These are phyloP conservation scores for Protobothrops mucrosquamatus DNA, from an alignment of 2,113 vertebrate genomes.

Conservation along the genomic window DNA sequence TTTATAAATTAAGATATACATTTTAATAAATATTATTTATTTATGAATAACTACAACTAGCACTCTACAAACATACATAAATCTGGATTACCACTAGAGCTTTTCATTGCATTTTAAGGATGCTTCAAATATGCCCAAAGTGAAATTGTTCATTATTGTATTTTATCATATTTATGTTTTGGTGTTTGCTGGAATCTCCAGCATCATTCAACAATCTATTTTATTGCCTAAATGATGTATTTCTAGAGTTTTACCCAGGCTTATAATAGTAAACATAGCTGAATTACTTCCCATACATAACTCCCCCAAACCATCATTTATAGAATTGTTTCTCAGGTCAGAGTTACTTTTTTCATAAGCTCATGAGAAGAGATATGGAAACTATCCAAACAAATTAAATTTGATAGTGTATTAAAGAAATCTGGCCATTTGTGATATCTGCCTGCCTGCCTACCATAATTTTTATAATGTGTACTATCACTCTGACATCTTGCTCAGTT, in stretches of 20 bases:
- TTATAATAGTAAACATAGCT: background rate
- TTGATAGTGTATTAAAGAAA: background rate
- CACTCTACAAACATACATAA: too few relatives aligned
- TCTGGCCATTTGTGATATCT: background rate
- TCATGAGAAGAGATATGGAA: background rate
- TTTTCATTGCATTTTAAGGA: too few relatives aligned
- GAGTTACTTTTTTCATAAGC: background rate
- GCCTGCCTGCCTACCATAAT: background rate
- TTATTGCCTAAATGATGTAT: background rate
- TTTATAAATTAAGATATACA: too few relatives aligned
- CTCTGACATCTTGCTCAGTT: background rate
- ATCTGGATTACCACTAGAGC: too few relatives aligned
- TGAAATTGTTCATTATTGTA: too few relatives aligned
- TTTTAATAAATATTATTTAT: too few relatives aligned
- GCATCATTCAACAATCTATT: background rate
- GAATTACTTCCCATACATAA: background rate
- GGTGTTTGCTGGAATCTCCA: too few relatives aligned
- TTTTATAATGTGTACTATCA: background rate
- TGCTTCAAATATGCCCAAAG: too few relatives aligned
- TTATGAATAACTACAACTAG: too few relatives aligned
- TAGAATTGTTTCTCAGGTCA: background rate
- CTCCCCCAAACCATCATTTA: background rate
- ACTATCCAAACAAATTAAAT: background rate
- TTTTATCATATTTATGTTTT: too few relatives aligned
- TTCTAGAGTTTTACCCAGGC: background rate